Percentiles rank a stretch among this genome's conserved stretches.
phyloP scores from a whole-genome alignment of 2,888 invertebrate genomes.

The Meandrusa payeni region DNA sequence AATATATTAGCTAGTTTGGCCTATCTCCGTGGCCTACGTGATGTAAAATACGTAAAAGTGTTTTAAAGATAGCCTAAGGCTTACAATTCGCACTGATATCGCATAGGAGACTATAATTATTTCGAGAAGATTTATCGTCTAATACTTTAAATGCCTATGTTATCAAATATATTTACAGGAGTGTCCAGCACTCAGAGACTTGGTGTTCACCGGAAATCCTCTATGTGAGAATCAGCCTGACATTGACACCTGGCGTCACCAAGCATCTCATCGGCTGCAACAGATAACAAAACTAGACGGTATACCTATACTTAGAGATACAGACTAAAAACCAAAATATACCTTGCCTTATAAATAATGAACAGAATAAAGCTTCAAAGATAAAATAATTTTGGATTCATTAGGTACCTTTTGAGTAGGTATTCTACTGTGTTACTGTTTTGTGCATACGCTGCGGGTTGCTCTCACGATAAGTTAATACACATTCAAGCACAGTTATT shows the following conservation, averaged over 20 bases:
- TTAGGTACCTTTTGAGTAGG: neutral
- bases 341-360: neutral
- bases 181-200: conserved; percentile 84
- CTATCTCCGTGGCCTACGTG: no score
- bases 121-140: no score
- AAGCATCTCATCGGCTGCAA: conserved; percentile 86
- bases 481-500: no score
- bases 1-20: no score
- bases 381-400: neutral
- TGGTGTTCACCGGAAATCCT: conserved; percentile 91
- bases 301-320: conserved; percentile 84
- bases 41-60: no score
- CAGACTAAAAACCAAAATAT: conserved; percentile 25
- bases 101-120: no score
- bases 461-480: no score
- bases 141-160: no score
- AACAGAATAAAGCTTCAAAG: neutral
- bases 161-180: conserved; percentile 54
- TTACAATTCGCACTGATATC: no score
- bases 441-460: no score
- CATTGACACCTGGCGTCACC: conserved; percentile 83
- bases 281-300: conserved; percentile 90
- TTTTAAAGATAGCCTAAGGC: no score
- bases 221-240: conserved; percentile 85
- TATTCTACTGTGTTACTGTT: no score